Evolutionary conservation across 2,888 invertebrate species (phyloP).

Genomic region (Brachyopa scutellaris): DNA sequence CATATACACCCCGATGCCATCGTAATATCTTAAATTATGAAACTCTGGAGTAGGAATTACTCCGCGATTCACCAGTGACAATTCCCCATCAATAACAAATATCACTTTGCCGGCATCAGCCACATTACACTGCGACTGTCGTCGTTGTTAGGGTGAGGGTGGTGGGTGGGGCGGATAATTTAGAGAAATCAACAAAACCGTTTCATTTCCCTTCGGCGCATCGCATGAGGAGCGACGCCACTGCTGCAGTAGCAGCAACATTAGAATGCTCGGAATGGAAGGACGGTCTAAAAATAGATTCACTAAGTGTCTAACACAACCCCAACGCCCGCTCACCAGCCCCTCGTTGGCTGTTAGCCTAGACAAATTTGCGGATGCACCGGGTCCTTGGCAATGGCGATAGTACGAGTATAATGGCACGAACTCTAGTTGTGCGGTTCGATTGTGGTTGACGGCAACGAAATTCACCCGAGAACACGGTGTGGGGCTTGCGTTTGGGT

Average conservation of each 20-base stretch:
- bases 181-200: slow-evolving; percentile 46
- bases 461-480: slow-evolving; percentile 16
- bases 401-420: slow-evolving; percentile 46
- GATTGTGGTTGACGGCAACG: slow-evolving; percentile 48
- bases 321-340: not conserved
- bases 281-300: slow-evolving; percentile 59
- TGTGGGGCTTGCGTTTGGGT: slow-evolving; percentile 33
- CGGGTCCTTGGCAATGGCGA: slow-evolving; percentile 65
- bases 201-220: slow-evolving; percentile 9
- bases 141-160: not conserved
- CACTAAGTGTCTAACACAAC: slow-evolving; percentile 49
- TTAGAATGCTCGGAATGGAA: slow-evolving; percentile 44
- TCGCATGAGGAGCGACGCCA: slow-evolving; percentile 3
- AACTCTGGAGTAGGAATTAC: slow-evolving; percentile 18
- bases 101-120: slow-evolving; percentile 24
- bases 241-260: not conserved
- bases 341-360: slow-evolving; percentile 51
- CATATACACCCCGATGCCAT: not conserved
- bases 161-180: slow-evolving; percentile 4
- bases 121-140: slow-evolving; percentile 22
- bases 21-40: slow-evolving; percentile 46
- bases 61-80: slow-evolving; percentile 14
- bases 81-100: slow-evolving; percentile 62
- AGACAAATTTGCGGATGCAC: slow-evolving; percentile 68
- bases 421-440: slow-evolving; percentile 52